phyloP scores from a whole-genome alignment of 2,888 invertebrate genomes.

The Eupithecia centaureata region DNA sequence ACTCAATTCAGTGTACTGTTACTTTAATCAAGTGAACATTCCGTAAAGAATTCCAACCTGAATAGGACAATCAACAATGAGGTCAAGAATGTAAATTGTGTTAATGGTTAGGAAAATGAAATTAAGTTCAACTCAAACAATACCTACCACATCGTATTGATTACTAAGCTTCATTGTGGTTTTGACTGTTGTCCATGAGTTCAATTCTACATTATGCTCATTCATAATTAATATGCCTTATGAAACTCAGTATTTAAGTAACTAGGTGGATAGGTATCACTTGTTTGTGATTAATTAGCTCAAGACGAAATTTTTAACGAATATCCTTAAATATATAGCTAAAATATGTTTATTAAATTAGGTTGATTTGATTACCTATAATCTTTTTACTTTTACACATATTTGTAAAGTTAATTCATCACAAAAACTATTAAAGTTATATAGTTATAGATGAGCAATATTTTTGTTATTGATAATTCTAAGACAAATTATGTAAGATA shows the following conservation, averaged over 20 bases:
- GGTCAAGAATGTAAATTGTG: not conserved
- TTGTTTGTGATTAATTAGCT: slow-evolving; percentile 23
- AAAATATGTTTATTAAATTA: slow-evolving; percentile 33
- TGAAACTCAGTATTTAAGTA: not conserved
- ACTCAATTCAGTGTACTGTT: not conserved
- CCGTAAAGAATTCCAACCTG: not conserved
- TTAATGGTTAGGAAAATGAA: not conserved
- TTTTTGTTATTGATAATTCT: slow-evolving; percentile 74
- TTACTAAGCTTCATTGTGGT: not conserved
- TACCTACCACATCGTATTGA: slow-evolving; percentile 3
- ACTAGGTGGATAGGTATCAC: not conserved
- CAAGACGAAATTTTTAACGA: slow-evolving; percentile 27
- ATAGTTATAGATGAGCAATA: slow-evolving; percentile 70
- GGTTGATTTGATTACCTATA: slow-evolving; percentile 18
- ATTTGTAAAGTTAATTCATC: slow-evolving; percentile 36
- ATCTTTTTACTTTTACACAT: slow-evolving; percentile 36
- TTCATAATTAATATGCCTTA: not conserved
- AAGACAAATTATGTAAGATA: slow-evolving; percentile 72
- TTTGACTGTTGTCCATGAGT: not conserved
- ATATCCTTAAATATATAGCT: slow-evolving; percentile 33
- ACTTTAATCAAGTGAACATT: slow-evolving; percentile 4
- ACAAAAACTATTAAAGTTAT: slow-evolving; percentile 37
- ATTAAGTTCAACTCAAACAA: not conserved
- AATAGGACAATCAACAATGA: not conserved
- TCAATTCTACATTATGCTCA: not conserved